phyloP scores from a whole-genome alignment of 2,797 vertebrate species.

The Anguilla pacifica region DNA sequence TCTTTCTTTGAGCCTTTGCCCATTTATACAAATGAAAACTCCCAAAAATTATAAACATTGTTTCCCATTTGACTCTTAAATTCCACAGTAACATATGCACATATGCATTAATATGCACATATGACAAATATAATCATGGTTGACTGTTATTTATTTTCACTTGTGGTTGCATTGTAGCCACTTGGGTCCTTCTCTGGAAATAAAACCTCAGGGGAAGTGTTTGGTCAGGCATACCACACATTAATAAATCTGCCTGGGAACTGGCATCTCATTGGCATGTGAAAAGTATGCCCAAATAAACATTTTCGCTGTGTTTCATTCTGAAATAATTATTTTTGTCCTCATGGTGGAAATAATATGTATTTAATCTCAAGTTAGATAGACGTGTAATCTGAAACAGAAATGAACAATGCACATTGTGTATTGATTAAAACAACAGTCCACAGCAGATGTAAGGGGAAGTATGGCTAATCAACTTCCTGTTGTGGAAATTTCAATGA shows the following conservation, averaged over 20 bases:
- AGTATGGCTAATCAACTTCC: background rate
- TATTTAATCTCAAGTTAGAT: background rate
- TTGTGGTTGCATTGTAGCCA: background rate
- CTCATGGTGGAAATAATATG: background rate
- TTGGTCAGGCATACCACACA: background rate
- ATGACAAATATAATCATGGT: background rate
- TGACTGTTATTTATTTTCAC: background rate
- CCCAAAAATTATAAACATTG: background rate
- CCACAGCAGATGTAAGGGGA: background rate
- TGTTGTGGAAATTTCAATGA: background rate
- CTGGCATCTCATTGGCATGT: background rate
- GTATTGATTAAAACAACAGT: background rate
- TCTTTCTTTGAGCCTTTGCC: background rate
- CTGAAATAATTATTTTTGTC: background rate
- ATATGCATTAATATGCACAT: background rate
- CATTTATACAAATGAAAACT: slow-evolving; percentile 21
- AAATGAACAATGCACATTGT: background rate
- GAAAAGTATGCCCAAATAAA: background rate
- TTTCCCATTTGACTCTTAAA: background rate
- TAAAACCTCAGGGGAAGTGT: background rate
- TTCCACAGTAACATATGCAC: background rate
- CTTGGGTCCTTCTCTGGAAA: background rate
- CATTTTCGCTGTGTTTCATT: background rate
- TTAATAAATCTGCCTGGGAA: background rate
- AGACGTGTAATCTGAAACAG: background rate